phyloP scores from a whole-genome alignment of 64 coral and sea anemone species.

The Acropora tenuis region DNA sequence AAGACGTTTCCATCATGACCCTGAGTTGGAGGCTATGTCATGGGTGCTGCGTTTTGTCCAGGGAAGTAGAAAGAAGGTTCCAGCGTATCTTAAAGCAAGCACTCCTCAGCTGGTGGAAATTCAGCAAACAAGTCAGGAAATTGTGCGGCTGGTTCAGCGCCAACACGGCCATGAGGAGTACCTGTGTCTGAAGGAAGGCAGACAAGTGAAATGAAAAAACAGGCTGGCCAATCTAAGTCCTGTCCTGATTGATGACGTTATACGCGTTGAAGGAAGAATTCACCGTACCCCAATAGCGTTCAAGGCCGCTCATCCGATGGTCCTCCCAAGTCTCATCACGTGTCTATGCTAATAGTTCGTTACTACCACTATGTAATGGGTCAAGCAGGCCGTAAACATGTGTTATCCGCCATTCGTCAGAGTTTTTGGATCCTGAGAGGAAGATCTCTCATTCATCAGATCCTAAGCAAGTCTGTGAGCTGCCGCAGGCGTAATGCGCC shows the following conservation, averaged over 20 bases:
- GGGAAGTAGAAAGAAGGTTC: background rate
- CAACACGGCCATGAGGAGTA: conserved; percentile 13
- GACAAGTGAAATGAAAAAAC: conserved; percentile 37
- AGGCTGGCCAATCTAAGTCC: conserved; percentile 27
- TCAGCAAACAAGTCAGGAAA: background rate
- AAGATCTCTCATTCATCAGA: background rate
- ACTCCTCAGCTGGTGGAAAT: background rate
- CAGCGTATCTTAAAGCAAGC: background rate
- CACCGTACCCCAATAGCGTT: conserved; percentile 33
- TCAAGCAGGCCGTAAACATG: conserved; percentile 52
- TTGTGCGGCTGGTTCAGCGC: conserved; percentile 3
- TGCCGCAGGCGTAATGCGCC: conserved; percentile 38
- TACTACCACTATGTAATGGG: conserved; percentile 32
- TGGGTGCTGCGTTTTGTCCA: conserved; percentile 39
- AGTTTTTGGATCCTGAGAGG: conserved; percentile 41
- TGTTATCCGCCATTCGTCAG: conserved; percentile 43
- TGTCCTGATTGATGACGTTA: conserved; percentile 1
- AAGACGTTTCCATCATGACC: conserved; percentile 20
- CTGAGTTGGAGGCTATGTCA: conserved; percentile 28
- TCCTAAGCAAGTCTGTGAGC: conserved; percentile 23
- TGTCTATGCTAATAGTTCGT: conserved; percentile 29
- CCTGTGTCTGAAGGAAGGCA: background rate
- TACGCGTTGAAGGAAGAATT: conserved; percentile 54
- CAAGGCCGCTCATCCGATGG: conserved; percentile 6
- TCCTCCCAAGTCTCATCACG: conserved; percentile 33